Base-by-base conservation (phyloP, 2,113 vertebrate species). In the Dendropsophus ebraccatus region DNA sequence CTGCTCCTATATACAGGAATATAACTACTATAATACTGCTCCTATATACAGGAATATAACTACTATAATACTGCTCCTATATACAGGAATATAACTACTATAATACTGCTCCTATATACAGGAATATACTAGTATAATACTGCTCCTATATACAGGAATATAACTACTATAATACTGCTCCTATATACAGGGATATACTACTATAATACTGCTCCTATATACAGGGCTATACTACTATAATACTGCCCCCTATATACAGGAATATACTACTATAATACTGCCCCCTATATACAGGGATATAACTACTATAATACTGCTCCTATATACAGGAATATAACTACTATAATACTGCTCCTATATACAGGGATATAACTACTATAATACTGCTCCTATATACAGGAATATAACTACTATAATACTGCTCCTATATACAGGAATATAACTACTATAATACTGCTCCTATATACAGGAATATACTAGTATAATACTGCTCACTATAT, bases 391-490 rank as follows among this genome's bases (percentile, higher is more conserved):
- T 60, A 60, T 60, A 12, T 60, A 65, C n/a, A 65, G 30, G 25
- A 65, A 65, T 65, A 65, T 65, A 65, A 65, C 60, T 65, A 65
- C 60, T 65, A 65, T 65, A 65, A 65, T 65, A 65, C 60, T 65
- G 25, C 60, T 5, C 56, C 56, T 60, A 25, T 60, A 25, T 25
- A 60, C 23, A n/a, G 25, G 23, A 60, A 60, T 25, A 65, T 28
- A 30, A 65, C 56, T 60, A 65, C 12, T 65, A 65, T 25, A 60
- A 60, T 25, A 25, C 23, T 60, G 54, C 54, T 9, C 54, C 21
- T 58, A 23, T 23, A 8, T 58, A 58, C 21, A 23, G 8, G 54
- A 58, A 58, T 19, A 58, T 58, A 58, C 54, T 23, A 23, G 2
- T 58, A 23, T 23, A 58, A 23, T 23, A 58, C 19, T 58, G 54